Evolutionary conservation across 2,113 vertebrate genomes (phyloP), one percentile per base, ranked within the genome.

Genomic region (Cynoglossus semilaevis): DNA sequence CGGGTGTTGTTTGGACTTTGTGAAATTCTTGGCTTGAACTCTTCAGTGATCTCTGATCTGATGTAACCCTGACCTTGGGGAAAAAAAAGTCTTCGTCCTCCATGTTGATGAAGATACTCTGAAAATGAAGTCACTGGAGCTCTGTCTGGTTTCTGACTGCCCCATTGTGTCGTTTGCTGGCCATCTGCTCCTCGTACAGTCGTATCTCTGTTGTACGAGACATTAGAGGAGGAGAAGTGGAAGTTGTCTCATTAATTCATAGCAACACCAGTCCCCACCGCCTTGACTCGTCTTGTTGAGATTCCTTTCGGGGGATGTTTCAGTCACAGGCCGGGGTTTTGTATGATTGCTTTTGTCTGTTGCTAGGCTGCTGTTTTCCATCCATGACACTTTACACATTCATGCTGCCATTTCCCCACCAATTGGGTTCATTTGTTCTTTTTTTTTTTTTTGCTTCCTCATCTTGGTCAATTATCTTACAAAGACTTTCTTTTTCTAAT

Each of bases 131-230:
- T 90, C 85, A 87, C 64, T 60, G 58, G 19, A 46, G 44, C 56
- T 45, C n/a, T 34, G 64, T 61, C 59, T 69, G 62, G 57, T 55
- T 75, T 67, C 53, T 89, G 81, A 84, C 77, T 88, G 85, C 55
- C 58, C 73, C 67, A 77, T 88, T 88, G 87, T 91, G 67, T 70
- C 54, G 36, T 63, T 37, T 57, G 22, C 8, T 36, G 18, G 45
- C 80, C 88, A 88, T 89, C 86, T 87, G 87, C 79, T 84, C 62
- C 55, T 19, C 43, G 29, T 83, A 86, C 87, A 89, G 84, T 69
- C 57, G 49, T 37, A 74, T 77, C 74, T 79, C 84, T 89, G 88
- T 90, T 87, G 41, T 71, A 51, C 49, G 65, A 45, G 36, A 72
- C 67, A 72, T 73, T 72, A 41, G 66, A 57, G 54, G 58, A 52